Evolutionary conservation across 2,797 vertebrate genomes (phyloP).

Genomic region (Pelochelys cantorii): DNA sequence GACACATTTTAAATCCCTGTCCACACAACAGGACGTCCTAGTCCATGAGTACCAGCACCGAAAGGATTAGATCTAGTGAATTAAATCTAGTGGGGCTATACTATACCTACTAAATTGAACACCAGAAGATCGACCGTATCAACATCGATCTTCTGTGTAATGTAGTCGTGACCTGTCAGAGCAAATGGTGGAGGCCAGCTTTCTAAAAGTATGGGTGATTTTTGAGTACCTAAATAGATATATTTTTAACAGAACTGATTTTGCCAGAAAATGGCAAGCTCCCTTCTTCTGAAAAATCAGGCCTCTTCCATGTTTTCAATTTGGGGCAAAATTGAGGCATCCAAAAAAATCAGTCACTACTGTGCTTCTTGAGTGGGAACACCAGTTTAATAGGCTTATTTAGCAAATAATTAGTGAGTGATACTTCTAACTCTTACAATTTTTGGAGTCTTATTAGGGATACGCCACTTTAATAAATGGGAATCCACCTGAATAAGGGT

Average conservation of each 20-base stretch:
- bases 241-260: neutral
- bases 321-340: neutral
- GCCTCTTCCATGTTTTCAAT: neutral
- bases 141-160: too few species aligned
- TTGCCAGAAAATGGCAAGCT: neutral
- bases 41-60: too few species aligned
- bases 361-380: neutral
- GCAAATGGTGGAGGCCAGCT: neutral
- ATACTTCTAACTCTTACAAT: neutral
- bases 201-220: neutral
- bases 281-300: neutral
- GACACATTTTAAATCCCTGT: too few species aligned
- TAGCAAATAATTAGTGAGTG: rapidly evolving
- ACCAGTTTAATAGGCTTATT: neutral
- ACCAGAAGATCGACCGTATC: too few species aligned
- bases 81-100: too few species aligned
- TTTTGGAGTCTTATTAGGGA: conserved; percentile 6
- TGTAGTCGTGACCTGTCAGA: neutral
- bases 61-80: too few species aligned
- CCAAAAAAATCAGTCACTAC: neutral
- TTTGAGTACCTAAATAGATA: neutral
- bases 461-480: neutral
- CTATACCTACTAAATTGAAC: too few species aligned
- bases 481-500: neutral
- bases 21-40: too few species aligned